A percentile compares a stretch with the other conserved stretches of the same genome.
These are phyloP conservation scores for Reinhardtius hippoglossoides DNA, from an alignment of 2,113 vertebrate genomes.

Conservation along the genomic window DNA sequence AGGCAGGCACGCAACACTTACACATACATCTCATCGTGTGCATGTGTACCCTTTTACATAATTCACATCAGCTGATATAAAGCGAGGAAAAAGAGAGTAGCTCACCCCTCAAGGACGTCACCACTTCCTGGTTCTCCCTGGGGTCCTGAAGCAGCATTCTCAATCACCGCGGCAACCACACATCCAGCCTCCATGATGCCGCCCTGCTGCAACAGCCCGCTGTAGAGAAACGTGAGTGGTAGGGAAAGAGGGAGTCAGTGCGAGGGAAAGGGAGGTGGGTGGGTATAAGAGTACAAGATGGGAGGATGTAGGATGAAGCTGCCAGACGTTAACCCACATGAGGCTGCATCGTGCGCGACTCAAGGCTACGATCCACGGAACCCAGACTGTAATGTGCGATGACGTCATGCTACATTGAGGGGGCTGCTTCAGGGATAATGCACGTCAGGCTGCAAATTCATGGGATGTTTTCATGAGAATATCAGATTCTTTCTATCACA, in stretches of 20 bases:
- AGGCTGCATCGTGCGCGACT: constrained; percentile 50
- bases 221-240: constrained; percentile 67
- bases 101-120: constrained; percentile 83
- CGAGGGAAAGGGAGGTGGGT: constrained; percentile 36
- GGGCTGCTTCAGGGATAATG: constrained; percentile 41
- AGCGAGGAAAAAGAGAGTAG: constrained; percentile 30
- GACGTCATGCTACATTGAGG: constrained; percentile 71
- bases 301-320: constrained; percentile 45
- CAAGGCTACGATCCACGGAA: constrained; percentile 55
- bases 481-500: constrained; percentile 11
- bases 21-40: constrained; percentile 70
- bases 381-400: constrained; percentile 63
- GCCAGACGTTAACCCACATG: constrained; percentile 69
- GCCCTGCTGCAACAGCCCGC: constrained; percentile 80
- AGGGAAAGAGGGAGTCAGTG: constrained; percentile 35
- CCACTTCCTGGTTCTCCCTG: constrained; percentile 77
- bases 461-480: constrained; percentile 18
- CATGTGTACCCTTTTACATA: constrained; percentile 48
- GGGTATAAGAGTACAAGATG: constrained; percentile 19
- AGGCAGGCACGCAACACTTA: not conserved
- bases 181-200: constrained; percentile 83
- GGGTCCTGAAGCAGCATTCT: constrained; percentile 76
- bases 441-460: constrained; percentile 40
- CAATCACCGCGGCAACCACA: constrained; percentile 81
- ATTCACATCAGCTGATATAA: constrained; percentile 40